Evolutionary conservation across 2,888 invertebrate species (phyloP), one percentile per base, ranked within the genome.

Genomic region (Oxyteleia sp.): DNA sequence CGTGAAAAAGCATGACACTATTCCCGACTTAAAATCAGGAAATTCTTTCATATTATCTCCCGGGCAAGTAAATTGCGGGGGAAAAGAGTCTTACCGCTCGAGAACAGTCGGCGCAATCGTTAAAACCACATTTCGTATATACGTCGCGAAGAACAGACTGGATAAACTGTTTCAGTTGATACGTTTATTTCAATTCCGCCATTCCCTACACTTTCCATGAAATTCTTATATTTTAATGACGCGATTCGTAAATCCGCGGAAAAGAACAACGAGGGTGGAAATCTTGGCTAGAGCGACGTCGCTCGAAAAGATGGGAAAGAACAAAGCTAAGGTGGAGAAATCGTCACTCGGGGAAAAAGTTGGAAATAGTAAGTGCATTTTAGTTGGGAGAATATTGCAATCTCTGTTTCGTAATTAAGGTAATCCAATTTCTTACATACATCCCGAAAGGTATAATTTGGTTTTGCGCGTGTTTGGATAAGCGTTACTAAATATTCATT

Each of bases 31-130:
- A 61, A 66, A 75, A 75, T 59, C 66, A 23, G 41, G 20, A 66
- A 75, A 75, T 59, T 47, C 57, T 66, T 75, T 51, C 59, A 66
- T 64, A 75, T 75, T 75, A 75, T 66, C 55, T 75, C 29, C 10
- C 49, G 23, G 16, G 41, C 38, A 53, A 61, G 74, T 63, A 47
- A 71, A 61, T 20, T 43, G 45, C 43, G 45, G 13, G 29, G 43
- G 47, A 57, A 69, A 72, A 61, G 16, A 11, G 20, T 45, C 59
- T 61, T 29, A 13, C n/a, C 15, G 26, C 63, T 45, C 18, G 47
- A 69, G 20, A 38, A 43, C 38, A 18, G 41, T 51, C 45, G 53
- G 53, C 53, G 69, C 59, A 69, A 55, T 79, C 69, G 47, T 69
- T 79, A 79, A 59, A 79, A 63, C 53, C 63, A 47, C 69, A 69